Evolutionary conservation across 2,113 vertebrate genomes (phyloP).

Genomic region (Panthera tigris): DNA sequence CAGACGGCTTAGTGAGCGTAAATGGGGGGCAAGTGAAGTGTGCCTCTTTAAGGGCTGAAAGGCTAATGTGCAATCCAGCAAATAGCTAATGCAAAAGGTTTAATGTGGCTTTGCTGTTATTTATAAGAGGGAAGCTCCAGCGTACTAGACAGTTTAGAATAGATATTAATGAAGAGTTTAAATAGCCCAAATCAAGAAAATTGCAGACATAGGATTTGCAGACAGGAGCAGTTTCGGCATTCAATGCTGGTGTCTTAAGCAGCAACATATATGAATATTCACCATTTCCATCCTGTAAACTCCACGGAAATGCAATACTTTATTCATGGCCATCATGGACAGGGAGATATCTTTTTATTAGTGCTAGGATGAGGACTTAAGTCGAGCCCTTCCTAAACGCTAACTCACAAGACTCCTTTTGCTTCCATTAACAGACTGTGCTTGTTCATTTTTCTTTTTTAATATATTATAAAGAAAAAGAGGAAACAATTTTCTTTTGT

Average conservation of each 20-base stretch:
- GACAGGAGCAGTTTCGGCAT: constrained; percentile 63
- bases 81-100: constrained; percentile 42
- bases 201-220: constrained; percentile 66
- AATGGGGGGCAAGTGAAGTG: constrained; percentile 49
- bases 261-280: constrained; percentile 78
- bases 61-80: constrained; percentile 51
- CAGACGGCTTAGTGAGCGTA: not conserved
- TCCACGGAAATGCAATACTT: constrained; percentile 78
- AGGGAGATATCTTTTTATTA: constrained; percentile 77
- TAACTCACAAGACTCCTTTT: constrained; percentile 70
- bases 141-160: constrained; percentile 71
- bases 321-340: constrained; percentile 77
- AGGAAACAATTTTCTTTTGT: constrained; percentile 86
- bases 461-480: constrained; percentile 81
- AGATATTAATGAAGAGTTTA: constrained; percentile 79
- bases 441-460: constrained; percentile 78
- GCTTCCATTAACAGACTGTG: constrained; percentile 76
- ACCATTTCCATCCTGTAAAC: constrained; percentile 80
- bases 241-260: constrained; percentile 72
- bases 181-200: constrained; percentile 73
- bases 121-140: constrained; percentile 44
- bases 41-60: constrained; percentile 45
- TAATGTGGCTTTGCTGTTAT: constrained; percentile 68
- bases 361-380: constrained; percentile 78
- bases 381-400: constrained; percentile 75